Conservation (phyloP, 2,888 invertebrate genomes). For the Philonicus albiceps region DNA sequence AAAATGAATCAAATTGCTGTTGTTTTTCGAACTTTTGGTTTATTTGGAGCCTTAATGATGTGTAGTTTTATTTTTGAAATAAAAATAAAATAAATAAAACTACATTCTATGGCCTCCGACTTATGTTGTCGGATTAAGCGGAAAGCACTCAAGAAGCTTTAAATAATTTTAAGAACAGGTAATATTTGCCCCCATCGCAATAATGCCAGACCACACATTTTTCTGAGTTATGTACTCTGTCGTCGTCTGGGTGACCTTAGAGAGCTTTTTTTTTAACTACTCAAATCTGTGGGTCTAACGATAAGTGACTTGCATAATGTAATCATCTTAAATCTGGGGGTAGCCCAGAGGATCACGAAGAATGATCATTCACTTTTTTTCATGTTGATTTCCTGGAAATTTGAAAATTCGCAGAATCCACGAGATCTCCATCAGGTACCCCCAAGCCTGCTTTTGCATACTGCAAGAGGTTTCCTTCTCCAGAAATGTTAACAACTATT, state of each 20-base stretch:
- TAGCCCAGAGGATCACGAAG: neutral
- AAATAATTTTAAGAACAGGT: neutral
- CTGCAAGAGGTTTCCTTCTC: neutral
- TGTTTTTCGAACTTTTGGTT: neutral
- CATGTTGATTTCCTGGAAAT: neutral
- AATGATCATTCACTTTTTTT: neutral
- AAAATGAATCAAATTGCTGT: neutral
- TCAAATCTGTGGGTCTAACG: neutral
- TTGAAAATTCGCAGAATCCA: neutral
- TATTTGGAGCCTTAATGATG: neutral
- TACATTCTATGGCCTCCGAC: neutral
- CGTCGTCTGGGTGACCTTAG: neutral
- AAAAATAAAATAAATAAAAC: neutral
- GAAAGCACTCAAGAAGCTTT: neutral
- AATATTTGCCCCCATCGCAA: neutral
- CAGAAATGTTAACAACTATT: neutral
- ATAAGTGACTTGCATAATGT: neutral
- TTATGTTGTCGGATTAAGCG: neutral
- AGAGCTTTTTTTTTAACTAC: neutral
- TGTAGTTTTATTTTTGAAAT: neutral
- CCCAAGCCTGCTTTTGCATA: neutral
- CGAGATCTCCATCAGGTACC: neutral
- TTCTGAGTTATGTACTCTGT: neutral
- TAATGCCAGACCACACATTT: neutral
- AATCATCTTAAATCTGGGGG: neutral